Base-by-base conservation (phyloP, 2,113 vertebrate genomes). In the Aythya baeri region DNA sequence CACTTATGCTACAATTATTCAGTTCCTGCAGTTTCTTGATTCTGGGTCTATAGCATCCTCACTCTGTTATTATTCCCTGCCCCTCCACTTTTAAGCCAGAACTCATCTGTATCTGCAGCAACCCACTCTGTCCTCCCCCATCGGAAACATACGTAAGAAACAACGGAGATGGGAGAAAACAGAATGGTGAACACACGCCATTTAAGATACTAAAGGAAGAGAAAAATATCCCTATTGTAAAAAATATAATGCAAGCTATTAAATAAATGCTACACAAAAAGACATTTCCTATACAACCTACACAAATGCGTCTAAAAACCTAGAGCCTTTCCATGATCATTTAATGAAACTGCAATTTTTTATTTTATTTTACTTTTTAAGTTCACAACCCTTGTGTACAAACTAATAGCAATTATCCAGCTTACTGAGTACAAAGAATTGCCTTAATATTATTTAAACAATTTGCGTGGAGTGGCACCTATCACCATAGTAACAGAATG, bases 401-500 rank as follows among this genome's bases (percentile, higher is more conserved):
- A 94, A 93, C 71, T 89, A 89, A 87, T 17, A 90, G n/a, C 61
- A 93, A 86, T 95, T 88, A 91, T 75, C 5, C 63, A 68, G 36
- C 59, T 70, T 88, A 70, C 57, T 11, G 57, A 94, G 77, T 57
- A 91, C 74, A 91, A 94, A 96, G 46, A 90, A 86, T 75, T 91
- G 80, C 85, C 73, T 94, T 83, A 78, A 75, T 90, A 90, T 94
- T 94, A 92, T 93, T 96, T 95, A 83, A 96, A 88, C 91, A 92
- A 89, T 83, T 78, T 86, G 79, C 5, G 3, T 86, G 88, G 63
- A 93, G 92, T 89, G 92, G 76, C 72, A 93, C 55, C 85, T 77
- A 94, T 97, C 81, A 93, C 94, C 95, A 96, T 94, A 91, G 96
- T 17, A 97, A 97, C 97, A 77, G 81, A 83, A 91, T 52, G 78